Conservation (phyloP, 1,140 invertebrate species). For the Cyclina sinensis region DNA sequence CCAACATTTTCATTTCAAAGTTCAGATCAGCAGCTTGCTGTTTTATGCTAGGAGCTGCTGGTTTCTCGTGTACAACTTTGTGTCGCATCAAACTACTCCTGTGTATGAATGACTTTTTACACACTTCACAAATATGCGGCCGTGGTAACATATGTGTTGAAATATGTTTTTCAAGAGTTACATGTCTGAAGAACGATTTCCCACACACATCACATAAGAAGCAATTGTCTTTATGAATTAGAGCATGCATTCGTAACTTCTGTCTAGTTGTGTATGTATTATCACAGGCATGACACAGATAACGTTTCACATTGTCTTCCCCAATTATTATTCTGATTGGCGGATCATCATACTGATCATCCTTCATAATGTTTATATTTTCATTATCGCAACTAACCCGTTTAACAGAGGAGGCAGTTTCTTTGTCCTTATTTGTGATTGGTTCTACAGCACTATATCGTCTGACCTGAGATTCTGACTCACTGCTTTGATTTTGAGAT, state of each 20-base stretch:
- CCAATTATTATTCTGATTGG: conserved; percentile 54
- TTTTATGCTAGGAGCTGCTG: conserved; percentile 9
- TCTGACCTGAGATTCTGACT: conserved; percentile 1
- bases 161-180: conserved; percentile 65
- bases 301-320: conserved; percentile 48
- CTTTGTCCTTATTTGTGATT: neutral
- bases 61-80: conserved; percentile 22
- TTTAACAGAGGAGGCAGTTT: neutral
- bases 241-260: conserved; percentile 57
- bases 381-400: conserved; percentile 3
- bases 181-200: conserved; percentile 55
- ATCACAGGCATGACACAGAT: conserved; percentile 64
- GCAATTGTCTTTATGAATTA: conserved; percentile 66
- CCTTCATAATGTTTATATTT: neutral
- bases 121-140: conserved; percentile 54
- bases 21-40: conserved; percentile 46
- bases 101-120: conserved; percentile 64
- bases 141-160: conserved; percentile 55
- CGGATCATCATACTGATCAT: conserved; percentile 36
- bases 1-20: conserved; percentile 64
- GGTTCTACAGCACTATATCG: neutral
- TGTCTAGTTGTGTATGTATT: conserved; percentile 63
- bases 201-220: conserved; percentile 61
- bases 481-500: neutral
- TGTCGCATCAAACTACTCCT: conserved; percentile 64